Base-by-base conservation (phyloP, 2,888 invertebrate species). In the Hecatera dysodea region DNA sequence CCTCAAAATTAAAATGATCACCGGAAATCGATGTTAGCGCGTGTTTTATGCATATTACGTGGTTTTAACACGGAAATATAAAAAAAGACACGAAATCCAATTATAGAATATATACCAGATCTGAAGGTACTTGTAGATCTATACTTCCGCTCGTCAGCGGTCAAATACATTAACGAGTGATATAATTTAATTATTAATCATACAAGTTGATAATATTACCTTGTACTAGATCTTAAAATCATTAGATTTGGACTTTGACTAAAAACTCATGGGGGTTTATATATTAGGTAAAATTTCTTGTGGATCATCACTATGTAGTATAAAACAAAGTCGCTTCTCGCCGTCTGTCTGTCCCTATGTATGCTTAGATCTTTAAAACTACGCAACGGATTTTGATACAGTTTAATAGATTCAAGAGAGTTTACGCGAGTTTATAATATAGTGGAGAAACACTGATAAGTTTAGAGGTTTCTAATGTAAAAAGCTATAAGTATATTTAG, bases 21-120 rank as follows among this genome's bases (percentile, higher is more conserved):
- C 56, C 72, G 80, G 76, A 80, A 80, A 64, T 80, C 59, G 76
- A 59, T 12, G 29, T 11, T 42, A 50, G 48, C 61, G 78, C 81
- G 76, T 62, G 78, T 55, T 42, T 4, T 72, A 46, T 59, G 36
- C 36, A 67, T 59, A 65, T 67, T 69, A 69, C 52, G 75, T 67
- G 52, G 60, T 50, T 60, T 60, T 15, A 33, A 62, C 36, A 42
- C 66, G 81, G 78, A 81, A 77, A 72, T 61, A 50, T 33, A 63
- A 8, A 48, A 72, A 72, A 69, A 78, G 42, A 59, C 66, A 76
- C 68, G 71, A 50, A 55, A 65, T 55, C 50, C 80, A 65, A 77
- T 80, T 83, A 77, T 24, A 33, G 55, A 44, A 71, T 65, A 60
- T 63, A 46, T 22, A 46, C 27, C 36, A 24, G 61, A 67, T 60